Evolutionary conservation across 35 echinoderm and acorn worm species (phyloP), one percentile per base, ranked within the genome.

Genomic region (Apostichopus californicus): DNA sequence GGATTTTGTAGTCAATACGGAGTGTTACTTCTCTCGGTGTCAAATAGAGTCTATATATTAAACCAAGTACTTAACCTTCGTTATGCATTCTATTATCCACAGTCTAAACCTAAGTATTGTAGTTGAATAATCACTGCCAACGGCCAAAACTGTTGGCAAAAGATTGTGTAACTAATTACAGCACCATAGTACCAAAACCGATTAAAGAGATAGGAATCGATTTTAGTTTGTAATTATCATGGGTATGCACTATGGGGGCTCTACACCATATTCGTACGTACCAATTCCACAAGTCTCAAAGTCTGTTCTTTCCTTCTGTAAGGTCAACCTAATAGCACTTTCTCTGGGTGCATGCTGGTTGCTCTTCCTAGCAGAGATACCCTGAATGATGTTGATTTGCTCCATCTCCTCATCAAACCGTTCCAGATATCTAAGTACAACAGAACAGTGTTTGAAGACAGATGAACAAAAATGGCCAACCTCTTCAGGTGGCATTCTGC

Each of bases 361-460:
- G 14, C 83, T 86, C 54, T 86, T 83, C 68, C 92, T 93, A 9
- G 21, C 60, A n/a, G n/a, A 20, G 57, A 93, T 70, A 54, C 80
- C 81, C 8, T 93, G 80, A 17, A 93, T 73, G 34, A 93, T 93
- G 65, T 78, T 77, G 25, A 93, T 93, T 80, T 93, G 92, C 66
- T 93, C 92, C 55, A 93, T 87, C 21, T 93, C 92, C 3, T 87
- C 92, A 77, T 93, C 92, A 87, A 86, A 93, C 22, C 92, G 5
- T 15, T 73, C 52, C 25, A 93, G 65, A 87, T 93, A 93, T 24
- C 92, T 93, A 46, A 0, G 34, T 46, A 53, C 17, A 82, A 80
- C 55, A 68, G 58, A 61, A 61, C 8, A 61, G 58, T 46, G 34
- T 46, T 1, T 61, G 12, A 61, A 9, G 7, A 61, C 12, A 2